Percentiles rank a stretch among this genome's conserved stretches.
phyloP scores from a whole-genome alignment of 2,113 vertebrate species.

The Halcyon senegalensis region DNA sequence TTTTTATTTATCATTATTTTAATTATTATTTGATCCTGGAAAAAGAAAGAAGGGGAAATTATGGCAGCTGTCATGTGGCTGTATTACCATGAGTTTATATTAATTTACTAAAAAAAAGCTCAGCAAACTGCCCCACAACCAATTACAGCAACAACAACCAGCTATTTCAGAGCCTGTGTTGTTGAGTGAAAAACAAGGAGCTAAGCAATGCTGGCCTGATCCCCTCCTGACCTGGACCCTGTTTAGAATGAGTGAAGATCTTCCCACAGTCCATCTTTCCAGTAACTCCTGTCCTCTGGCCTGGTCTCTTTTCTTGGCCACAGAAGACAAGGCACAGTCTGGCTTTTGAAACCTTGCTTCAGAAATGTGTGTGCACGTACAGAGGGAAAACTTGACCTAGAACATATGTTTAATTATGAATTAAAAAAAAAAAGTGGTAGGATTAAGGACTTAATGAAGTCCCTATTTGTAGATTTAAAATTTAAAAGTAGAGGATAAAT shows the following conservation, averaged over 20 bases:
- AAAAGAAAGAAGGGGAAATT: no score
- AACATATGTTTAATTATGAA: background rate
- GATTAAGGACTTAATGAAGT: background rate
- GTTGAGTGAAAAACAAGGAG: background rate
- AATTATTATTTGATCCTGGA: background rate
- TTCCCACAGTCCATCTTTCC: background rate
- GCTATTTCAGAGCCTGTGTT: background rate
- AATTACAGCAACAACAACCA: background rate
- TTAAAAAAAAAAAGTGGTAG: no score
- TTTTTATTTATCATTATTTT: background rate
- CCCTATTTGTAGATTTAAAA: background rate
- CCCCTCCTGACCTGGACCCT: background rate
- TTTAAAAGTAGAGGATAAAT: background rate
- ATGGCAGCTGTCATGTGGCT: background rate
- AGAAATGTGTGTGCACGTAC: background rate
- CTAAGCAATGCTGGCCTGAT: background rate
- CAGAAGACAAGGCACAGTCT: background rate
- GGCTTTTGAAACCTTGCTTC: background rate
- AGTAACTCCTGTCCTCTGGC: background rate
- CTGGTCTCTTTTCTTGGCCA: background rate
- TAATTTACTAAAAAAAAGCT: background rate
- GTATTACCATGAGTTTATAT: background rate
- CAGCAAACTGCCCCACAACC: background rate
- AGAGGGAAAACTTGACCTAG: background rate
- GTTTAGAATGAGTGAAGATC: background rate